Evolutionary conservation across 1,140 invertebrate species (phyloP).

Genomic region (Mycetomoellerius zeteki): DNA sequence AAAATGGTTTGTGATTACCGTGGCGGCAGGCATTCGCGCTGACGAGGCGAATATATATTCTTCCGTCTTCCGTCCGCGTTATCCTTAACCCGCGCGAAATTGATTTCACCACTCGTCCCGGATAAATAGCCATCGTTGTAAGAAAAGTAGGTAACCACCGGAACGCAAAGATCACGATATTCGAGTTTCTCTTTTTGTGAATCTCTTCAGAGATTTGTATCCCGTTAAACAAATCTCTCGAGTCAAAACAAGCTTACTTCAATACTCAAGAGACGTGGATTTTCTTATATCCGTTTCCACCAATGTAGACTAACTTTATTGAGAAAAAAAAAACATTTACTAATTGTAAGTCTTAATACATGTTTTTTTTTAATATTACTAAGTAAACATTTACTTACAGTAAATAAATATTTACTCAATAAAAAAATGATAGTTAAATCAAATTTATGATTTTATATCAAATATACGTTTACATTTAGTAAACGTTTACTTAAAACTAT

Average conservation of each 20-base stretch:
- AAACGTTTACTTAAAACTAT: no score
- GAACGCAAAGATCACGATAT: constrained; percentile 10
- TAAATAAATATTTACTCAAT: no score
- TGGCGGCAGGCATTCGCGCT: constrained; percentile 43
- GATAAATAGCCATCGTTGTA: constrained; percentile 5
- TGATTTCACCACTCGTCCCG: constrained; percentile 40
- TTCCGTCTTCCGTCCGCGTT: constrained; percentile 34
- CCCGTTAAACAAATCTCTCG: background rate
- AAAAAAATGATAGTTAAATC: no score
- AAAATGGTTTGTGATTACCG: constrained; percentile 55
- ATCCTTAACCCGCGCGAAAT: constrained; percentile 46
- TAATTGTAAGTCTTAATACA: no score
- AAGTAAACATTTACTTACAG: no score
- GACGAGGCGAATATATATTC: constrained; percentile 50
- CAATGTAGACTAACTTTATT: no score
- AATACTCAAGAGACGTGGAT: background rate
- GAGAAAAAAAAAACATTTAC: no score
- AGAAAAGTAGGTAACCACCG: constrained; percentile 24
- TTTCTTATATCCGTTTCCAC: background rate
- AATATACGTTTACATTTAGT: no score
- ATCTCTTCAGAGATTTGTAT: background rate
- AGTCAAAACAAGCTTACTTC: background rate
- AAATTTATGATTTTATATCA: no score
- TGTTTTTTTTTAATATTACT: no score
- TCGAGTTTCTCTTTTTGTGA: background rate